Evolutionary conservation across 1,140 invertebrate genomes (phyloP), one percentile per base, ranked within the genome.

Genomic region (Papilio dardanus): DNA sequence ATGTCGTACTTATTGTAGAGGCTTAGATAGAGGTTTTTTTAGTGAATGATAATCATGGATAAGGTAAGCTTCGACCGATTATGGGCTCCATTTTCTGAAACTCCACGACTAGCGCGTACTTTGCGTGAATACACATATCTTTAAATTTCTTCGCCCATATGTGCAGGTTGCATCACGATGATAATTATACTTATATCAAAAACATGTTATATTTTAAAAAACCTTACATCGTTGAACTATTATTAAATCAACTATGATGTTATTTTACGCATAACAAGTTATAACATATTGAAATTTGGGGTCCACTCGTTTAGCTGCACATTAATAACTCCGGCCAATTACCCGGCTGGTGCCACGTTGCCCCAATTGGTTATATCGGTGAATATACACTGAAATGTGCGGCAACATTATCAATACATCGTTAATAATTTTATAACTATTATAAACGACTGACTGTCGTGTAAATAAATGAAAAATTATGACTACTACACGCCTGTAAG

Each of bases 241-340:
- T n/a, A 12, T 16, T 73, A 75, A 21, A 3, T 71, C 46, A 71
- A 71, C 54, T 75, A 74, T 68, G 4, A 37, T 37, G 14, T 74
- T 58, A 74, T 69, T 81, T 81, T 74, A 74, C 65, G 67, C 37
- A 79, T 81, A 83, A 68, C 77, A 58, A 66, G 74, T 14, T 58
- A 58, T 79, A n/a, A 78, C 77, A 81, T 78, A 79, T 71, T 75
- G 79, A 75, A 74, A 81, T 81, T 82, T 74, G 76, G 76, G 77
- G 80, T 71, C 73, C 79, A 86, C 78, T 86, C 83, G 81, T 86
- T 88, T 81, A 79, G 76, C 77, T 76, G 79, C 78, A 84, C 81
- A 86, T 87, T 88, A 88, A 87, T 87, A 85, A 86, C 79, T 37
- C 80, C 75, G 74, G 75, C 75, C 79, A 81, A 79, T 82, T 80